Evolutionary conservation across 30 jellyfish, hydroid and myxozoan genomes (phyloP).

Genomic region (Nemopilema nomurai): DNA sequence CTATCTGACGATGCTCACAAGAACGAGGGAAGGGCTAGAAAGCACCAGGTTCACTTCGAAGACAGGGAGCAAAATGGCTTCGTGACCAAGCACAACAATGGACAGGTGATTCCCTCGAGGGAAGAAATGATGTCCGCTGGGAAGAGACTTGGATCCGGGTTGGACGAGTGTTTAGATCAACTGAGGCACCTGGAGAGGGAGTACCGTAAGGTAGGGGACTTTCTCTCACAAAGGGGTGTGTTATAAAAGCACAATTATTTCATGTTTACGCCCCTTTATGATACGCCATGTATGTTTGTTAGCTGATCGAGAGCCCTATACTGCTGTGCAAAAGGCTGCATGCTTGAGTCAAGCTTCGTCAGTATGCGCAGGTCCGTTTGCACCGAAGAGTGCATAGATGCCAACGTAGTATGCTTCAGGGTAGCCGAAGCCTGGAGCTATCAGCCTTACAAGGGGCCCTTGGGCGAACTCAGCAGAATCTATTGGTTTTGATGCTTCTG

Average conservation of each 20-base stretch:
- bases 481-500: no score
- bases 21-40: conserved; percentile 21
- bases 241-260: background rate
- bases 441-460: no score
- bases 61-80: conserved; percentile 36
- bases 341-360: no score
- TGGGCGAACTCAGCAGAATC: no score
- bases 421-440: no score
- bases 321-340: no score
- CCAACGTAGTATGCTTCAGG: no score
- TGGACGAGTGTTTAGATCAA: conserved; percentile 96
- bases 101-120: conserved; percentile 5
- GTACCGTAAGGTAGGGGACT: conserved; percentile 71
- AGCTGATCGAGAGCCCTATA: no score
- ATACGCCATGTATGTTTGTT: no score
- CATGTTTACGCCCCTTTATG: background rate
- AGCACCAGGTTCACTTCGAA: conserved; percentile 68
- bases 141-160: conserved; percentile 79
- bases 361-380: no score
- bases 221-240: no score
- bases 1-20: conserved; percentile 3
- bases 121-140: conserved; percentile 71
- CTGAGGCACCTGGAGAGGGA: conserved; percentile 91
- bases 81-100: conserved; percentile 39
- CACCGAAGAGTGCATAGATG: no score